These are phyloP conservation scores for Aspiorhynchus laticeps DNA, from an alignment of 2,113 vertebrate species.

Conservation along the genomic window DNA sequence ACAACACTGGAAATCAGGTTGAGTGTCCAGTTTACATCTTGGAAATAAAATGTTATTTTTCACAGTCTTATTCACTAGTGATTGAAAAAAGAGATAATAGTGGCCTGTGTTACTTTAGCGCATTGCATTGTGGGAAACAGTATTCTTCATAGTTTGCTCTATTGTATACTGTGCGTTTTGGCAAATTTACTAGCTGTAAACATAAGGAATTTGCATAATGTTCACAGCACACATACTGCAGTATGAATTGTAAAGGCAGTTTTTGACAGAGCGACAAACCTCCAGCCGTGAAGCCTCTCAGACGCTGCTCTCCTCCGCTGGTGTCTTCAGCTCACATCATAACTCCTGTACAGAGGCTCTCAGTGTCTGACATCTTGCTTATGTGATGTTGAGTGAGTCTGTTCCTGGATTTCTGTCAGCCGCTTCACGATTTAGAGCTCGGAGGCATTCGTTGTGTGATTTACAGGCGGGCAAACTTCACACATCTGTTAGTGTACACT, in stretches of 20 bases:
- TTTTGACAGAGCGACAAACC: neutral
- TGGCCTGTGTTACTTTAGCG: neutral
- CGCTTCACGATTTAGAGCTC: constrained; percentile 4
- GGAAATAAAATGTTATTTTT: too few relatives aligned
- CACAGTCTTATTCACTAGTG: too few relatives aligned
- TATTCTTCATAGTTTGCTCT: neutral
- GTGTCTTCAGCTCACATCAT: constrained; percentile 18
- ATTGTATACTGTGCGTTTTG: neutral
- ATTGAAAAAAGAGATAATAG: too few relatives aligned
- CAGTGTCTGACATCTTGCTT: constrained; percentile 12
- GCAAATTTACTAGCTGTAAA: too few relatives aligned
- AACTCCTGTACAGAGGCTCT: constrained; percentile 14
- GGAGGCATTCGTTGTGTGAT: neutral
- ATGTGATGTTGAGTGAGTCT: neutral
- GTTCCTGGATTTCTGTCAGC: neutral
- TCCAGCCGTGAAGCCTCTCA: neutral
- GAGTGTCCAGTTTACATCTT: too few relatives aligned
- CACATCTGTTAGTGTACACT: constrained; percentile 29
- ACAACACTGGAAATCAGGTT: too few relatives aligned
- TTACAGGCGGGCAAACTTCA: constrained; percentile 29
- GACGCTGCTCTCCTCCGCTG: neutral
- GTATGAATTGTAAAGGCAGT: neutral
- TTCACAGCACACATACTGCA: too few relatives aligned
- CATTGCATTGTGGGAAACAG: neutral
- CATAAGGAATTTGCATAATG: too few relatives aligned